Conservation (phyloP, 2,113 vertebrate species). For the Oplegnathus fasciatus region DNA sequence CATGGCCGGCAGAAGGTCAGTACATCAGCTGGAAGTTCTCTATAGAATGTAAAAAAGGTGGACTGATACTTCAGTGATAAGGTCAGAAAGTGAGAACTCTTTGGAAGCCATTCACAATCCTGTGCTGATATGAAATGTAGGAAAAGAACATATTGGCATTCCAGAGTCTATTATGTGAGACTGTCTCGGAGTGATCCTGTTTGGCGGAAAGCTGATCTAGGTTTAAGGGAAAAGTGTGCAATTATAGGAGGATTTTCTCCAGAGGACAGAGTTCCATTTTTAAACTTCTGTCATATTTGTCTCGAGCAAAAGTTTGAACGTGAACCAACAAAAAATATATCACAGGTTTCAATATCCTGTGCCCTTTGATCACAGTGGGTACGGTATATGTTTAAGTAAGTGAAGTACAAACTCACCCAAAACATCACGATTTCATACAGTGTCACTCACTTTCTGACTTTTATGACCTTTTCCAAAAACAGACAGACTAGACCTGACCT, state of each 20-base stretch:
- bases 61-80: slow-evolving; percentile 28
- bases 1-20: slow-evolving; percentile 50
- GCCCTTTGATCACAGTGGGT: neutral
- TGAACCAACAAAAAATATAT: neutral
- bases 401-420: neutral
- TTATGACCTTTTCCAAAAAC: slow-evolving; percentile 52
- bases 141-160: neutral
- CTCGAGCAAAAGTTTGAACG: neutral
- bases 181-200: neutral
- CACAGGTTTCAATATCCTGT: neutral
- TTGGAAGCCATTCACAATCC: neutral
- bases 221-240: neutral
- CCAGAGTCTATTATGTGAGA: slow-evolving; percentile 2
- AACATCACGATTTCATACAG: neutral
- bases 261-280: neutral
- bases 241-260: slow-evolving; percentile 6
- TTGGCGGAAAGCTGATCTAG: neutral
- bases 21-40: slow-evolving; percentile 40
- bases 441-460: slow-evolving; percentile 10
- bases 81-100: slow-evolving; percentile 28
- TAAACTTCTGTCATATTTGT: neutral
- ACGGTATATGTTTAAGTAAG: neutral
- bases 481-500: slow-evolving; percentile 48
- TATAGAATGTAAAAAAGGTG: slow-evolving; percentile 9
- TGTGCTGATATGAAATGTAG: slow-evolving; percentile 5